These are phyloP conservation scores for Marmota flaviventris DNA, from an alignment of 2,113 vertebrate genomes.

Conservation along the genomic window DNA sequence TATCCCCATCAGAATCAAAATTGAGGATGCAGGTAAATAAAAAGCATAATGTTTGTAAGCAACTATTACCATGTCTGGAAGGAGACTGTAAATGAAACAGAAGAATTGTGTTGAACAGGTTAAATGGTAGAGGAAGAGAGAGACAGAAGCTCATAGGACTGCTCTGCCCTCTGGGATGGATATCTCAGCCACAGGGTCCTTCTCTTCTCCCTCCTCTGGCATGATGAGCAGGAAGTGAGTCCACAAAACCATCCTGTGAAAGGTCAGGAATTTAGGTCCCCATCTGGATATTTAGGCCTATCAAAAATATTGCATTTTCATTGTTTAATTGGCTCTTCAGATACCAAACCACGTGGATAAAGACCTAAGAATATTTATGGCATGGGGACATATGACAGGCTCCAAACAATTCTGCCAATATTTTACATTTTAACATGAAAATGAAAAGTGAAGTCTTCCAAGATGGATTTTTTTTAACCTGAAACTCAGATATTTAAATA, in stretches of 20 bases:
- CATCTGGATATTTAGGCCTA: neutral
- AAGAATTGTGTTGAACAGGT: neutral
- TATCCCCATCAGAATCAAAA: neutral
- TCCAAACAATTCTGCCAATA: neutral
- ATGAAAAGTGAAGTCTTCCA: neutral
- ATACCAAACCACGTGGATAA: neutral
- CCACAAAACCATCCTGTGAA: neutral
- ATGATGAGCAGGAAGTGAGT: neutral
- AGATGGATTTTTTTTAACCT: neutral
- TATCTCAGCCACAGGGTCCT: neutral
- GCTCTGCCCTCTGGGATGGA: neutral
- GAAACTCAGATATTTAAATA: neutral
- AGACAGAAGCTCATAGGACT: neutral
- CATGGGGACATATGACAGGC: neutral
- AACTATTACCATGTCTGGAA: neutral
- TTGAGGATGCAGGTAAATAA: neutral
- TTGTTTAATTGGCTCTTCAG: neutral
- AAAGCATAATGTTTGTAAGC: neutral
- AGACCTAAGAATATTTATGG: neutral
- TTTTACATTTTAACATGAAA: slow-evolving; percentile 16
- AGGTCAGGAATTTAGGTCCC: neutral
- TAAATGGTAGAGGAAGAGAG: neutral
- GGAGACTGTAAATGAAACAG: neutral
- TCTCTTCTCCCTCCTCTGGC: neutral
- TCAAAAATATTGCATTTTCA: neutral